Evolutionary conservation across 2,113 vertebrate genomes (phyloP).

Genomic region (Nestor notabilis): DNA sequence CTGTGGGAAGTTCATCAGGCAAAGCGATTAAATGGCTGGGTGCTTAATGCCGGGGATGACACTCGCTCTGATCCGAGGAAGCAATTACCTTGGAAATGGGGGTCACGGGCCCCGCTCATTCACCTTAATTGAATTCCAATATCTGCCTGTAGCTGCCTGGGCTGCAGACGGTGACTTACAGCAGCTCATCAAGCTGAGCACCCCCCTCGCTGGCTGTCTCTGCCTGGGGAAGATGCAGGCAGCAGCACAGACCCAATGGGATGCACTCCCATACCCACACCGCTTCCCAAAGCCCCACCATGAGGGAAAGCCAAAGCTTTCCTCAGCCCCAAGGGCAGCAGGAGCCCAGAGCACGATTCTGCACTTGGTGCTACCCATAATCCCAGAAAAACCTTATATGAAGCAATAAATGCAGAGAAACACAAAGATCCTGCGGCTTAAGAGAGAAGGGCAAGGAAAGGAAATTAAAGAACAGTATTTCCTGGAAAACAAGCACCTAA

Average conservation of each 20-base stretch:
- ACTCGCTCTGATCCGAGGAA: constrained; percentile 74
- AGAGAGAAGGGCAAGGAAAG: background rate
- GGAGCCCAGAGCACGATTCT: fast-evolving
- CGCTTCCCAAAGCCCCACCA: background rate
- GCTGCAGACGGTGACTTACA: constrained; percentile 68
- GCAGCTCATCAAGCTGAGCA: constrained; percentile 65
- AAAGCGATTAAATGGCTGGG: constrained; percentile 57
- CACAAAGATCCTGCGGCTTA: background rate
- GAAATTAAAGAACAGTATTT: background rate
- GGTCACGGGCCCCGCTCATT: constrained; percentile 81
- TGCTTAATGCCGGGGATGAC: constrained; percentile 73
- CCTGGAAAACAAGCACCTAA: background rate
- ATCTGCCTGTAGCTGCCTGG: constrained; percentile 79
- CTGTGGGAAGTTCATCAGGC: constrained; percentile 39
- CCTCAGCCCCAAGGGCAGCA: background rate
- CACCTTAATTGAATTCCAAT: constrained; percentile 87
- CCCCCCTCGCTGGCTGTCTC: background rate
- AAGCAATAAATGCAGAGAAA: background rate
- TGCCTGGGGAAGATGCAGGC: background rate
- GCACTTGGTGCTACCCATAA: fast-evolving
- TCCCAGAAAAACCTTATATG: fast-evolving
- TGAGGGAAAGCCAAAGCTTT: background rate
- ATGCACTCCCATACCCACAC: fast-evolving
- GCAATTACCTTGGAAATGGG: constrained; percentile 86
- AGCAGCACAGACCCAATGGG: background rate